Conservation (phyloP, 2,797 vertebrate genomes). For the Balearica regulorum region DNA sequence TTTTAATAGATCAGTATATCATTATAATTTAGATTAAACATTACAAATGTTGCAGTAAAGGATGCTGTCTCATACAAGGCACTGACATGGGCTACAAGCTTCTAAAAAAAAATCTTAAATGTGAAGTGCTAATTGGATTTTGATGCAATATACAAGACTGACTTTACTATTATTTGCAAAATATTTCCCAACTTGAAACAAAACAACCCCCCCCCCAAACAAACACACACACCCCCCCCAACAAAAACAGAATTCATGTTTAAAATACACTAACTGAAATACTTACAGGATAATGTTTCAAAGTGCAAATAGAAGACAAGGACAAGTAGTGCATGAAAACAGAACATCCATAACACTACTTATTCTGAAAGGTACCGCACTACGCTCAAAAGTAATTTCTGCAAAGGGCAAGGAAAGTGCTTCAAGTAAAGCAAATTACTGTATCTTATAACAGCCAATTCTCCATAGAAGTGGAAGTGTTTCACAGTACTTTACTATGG, state of each 20-base stretch:
- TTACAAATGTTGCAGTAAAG: neutral
- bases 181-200: neutral
- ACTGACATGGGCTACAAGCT: neutral
- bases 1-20: neutral
- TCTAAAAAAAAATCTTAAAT: neutral
- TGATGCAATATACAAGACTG: neutral
- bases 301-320: neutral
- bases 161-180: neutral
- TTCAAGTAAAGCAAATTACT: neutral
- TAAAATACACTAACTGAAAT: neutral
- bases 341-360: neutral
- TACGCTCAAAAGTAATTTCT: neutral
- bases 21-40: neutral
- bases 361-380: neutral
- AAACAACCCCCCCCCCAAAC: no score
- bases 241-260: neutral
- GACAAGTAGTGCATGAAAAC: neutral
- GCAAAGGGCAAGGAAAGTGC: neutral
- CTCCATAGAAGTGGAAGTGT: neutral
- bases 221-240: no score
- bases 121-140: neutral
- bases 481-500: neutral
- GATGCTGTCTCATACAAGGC: neutral
- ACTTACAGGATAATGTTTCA: neutral
- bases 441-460: neutral